Percentiles rank a stretch among this genome's conserved stretches.
Conservation (phyloP, 2,888 invertebrate genomes). For the Euplagia quadripunctaria region DNA sequence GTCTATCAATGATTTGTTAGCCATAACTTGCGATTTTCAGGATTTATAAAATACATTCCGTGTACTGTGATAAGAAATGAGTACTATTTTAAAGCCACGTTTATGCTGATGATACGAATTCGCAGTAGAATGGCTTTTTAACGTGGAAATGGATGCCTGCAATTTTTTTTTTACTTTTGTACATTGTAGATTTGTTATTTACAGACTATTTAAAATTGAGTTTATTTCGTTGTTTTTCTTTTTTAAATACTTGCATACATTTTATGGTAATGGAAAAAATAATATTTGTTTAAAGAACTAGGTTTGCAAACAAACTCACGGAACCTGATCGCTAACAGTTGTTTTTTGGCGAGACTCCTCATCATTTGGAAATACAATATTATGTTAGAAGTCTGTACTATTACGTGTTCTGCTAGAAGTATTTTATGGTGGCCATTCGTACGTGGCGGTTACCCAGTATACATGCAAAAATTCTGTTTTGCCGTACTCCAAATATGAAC, state of each 20-base stretch:
- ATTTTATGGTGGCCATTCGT: too few species aligned
- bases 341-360: too few species aligned
- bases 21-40: neutral
- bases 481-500: too few species aligned
- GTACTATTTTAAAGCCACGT: neutral
- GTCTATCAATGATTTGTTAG: slow-evolving; percentile 13
- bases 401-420: too few species aligned
- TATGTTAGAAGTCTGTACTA: too few species aligned
- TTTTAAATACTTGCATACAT: neutral
- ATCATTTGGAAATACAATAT: too few species aligned
- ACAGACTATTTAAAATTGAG: neutral
- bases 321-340: too few species aligned
- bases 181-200: neutral
- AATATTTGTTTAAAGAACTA: too few species aligned
- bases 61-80: slow-evolving; percentile 6
- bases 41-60: slow-evolving; percentile 1
- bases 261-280: neutral
- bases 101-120: slow-evolving; percentile 2
- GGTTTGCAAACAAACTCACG: too few species aligned
- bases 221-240: too few species aligned
- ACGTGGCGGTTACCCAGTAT: too few species aligned
- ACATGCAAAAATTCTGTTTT: too few species aligned
- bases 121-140: slow-evolving; percentile 1
- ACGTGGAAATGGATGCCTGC: neutral
- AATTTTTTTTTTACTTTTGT: neutral